Percentiles rank a stretch among this genome's conserved stretches.
phyloP scores from a whole-genome alignment of 2,888 invertebrate species.

The Drosophila anomalata region DNA sequence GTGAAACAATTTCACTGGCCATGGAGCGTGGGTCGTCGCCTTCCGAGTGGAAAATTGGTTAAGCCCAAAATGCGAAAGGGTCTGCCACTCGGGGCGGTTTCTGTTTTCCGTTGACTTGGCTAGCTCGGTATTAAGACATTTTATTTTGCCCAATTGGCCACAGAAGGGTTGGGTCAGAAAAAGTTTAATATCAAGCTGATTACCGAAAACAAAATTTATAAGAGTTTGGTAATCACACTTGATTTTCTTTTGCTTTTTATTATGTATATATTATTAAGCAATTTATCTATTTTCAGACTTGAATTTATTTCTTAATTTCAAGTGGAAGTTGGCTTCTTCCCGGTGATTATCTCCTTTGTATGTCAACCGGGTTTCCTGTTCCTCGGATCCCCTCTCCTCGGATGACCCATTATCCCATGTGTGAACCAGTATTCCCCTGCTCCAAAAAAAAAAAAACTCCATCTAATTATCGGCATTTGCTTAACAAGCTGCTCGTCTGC shows the following conservation, averaged over 20 bases:
- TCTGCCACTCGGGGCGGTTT: conserved; percentile 42
- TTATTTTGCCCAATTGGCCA: conserved; percentile 50
- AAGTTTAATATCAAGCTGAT: not conserved
- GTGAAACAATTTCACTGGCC: conserved; percentile 70
- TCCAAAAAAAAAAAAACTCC: conserved; percentile 8
- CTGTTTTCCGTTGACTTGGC: conserved; percentile 43
- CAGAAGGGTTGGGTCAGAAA: conserved; percentile 29
- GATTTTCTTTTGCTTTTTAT: not conserved
- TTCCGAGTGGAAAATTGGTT: conserved; percentile 66
- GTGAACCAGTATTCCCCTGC: conserved; percentile 34
- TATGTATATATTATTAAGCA: not conserved
- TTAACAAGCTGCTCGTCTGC: conserved; percentile 58
- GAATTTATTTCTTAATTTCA: conserved; percentile 19
- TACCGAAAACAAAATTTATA: conserved; percentile 1
- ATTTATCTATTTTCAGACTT: conserved; percentile 2
- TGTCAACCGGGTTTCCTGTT: conserved; percentile 34
- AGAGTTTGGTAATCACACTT: not conserved
- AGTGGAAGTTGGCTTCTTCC: conserved; percentile 10
- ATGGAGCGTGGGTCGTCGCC: conserved; percentile 33
- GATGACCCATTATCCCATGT: conserved; percentile 40
- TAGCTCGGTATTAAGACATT: conserved; percentile 68
- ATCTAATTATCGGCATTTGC: conserved; percentile 72
- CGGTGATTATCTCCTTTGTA: conserved; percentile 31
- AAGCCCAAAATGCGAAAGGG: conserved; percentile 58
- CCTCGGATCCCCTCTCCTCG: not conserved